Percentiles rank a stretch among this genome's conserved stretches.
phyloP scores from a whole-genome alignment of 1,140 invertebrate species.

The Metaphire vulgaris region DNA sequence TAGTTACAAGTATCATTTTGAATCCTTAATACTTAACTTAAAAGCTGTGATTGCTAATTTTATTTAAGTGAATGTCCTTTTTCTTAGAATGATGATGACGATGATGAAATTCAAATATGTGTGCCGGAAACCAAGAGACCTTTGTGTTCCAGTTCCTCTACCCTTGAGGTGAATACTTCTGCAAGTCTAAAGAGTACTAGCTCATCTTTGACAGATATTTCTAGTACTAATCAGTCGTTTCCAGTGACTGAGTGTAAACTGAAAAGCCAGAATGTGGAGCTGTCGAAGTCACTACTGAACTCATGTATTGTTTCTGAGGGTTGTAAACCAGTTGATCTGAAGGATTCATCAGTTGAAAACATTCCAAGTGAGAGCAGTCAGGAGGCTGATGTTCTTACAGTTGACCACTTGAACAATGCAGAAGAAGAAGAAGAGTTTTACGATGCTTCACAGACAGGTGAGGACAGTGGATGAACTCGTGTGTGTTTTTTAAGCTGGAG shows the following conservation, averaged over 20 bases:
- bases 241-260: not conserved
- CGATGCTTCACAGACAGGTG: not conserved
- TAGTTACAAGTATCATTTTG: too few species aligned
- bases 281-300: too few species aligned
- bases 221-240: not conserved
- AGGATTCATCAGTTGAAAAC: not conserved
- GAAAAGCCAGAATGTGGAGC: not conserved
- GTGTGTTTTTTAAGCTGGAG: not conserved
- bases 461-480: not conserved
- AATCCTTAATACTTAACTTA: too few species aligned
- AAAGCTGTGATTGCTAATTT: too few species aligned
- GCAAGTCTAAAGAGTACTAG: not conserved
- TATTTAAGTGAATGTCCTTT: too few species aligned
- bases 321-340: too few species aligned
- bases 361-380: not conserved
- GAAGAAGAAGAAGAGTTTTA: slow-evolving; percentile 6
- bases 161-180: not conserved
- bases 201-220: not conserved
- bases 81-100: slow-evolving; percentile 10
- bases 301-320: too few species aligned
- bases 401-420: not conserved
- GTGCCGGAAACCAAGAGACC: slow-evolving; percentile 2
- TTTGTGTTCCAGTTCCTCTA: not conserved
- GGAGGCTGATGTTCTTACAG: not conserved
- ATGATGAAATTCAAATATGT: slow-evolving; percentile 16